These are phyloP conservation scores for Dromococcyx pavoninus DNA, from an alignment of 2,797 vertebrate genomes.

Conservation along the genomic window DNA sequence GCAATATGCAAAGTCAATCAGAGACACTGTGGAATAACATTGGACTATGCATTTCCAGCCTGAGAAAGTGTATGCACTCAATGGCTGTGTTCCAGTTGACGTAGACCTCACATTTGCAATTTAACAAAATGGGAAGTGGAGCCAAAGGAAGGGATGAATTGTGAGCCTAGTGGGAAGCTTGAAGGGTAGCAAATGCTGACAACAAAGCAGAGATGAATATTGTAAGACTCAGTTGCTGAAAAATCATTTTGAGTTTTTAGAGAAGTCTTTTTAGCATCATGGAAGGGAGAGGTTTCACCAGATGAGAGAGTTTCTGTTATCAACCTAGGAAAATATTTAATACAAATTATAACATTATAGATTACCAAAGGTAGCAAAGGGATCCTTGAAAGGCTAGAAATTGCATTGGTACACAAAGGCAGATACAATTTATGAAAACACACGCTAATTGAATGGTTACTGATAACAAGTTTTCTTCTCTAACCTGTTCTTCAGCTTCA, in stretches of 20 bases:
- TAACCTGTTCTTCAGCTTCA: neutral
- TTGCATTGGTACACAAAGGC: neutral
- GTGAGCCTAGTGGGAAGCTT: neutral
- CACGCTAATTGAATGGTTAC: neutral
- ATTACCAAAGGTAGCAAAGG: neutral
- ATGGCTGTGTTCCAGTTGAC: neutral
- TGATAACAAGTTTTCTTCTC: neutral
- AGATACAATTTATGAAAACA: neutral
- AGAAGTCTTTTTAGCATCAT: neutral
- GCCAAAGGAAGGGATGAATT: neutral
- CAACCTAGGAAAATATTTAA: neutral
- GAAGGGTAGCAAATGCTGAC: neutral
- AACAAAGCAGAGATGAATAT: neutral
- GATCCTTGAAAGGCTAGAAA: neutral
- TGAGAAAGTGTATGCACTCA: fast-evolving
- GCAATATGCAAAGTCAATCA: fast-evolving
- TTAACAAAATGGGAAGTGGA: neutral
- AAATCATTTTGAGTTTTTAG: neutral
- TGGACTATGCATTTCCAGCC: neutral
- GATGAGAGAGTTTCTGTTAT: neutral
- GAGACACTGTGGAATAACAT: neutral
- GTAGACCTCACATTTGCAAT: neutral
- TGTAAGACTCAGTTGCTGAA: neutral
- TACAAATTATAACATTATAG: neutral
- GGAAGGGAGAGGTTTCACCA: neutral